Evolutionary conservation across 2,113 vertebrate genomes (phyloP), one percentile per base, ranked within the genome.

Genomic region (Mesitornis unicolor): DNA sequence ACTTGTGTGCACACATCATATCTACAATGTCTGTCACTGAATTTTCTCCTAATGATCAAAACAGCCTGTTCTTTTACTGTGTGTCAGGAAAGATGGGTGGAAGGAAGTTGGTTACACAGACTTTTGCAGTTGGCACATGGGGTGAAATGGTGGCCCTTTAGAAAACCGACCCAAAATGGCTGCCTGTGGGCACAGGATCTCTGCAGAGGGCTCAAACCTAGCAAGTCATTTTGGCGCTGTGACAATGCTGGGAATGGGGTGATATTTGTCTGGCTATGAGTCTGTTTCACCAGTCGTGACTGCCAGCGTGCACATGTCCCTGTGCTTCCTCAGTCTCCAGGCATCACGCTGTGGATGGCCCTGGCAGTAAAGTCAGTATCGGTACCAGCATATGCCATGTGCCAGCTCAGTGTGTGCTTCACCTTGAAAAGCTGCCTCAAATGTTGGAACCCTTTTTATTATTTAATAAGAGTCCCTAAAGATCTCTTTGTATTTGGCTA

Each of bases 171-270:
- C 16, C 6, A 25, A 33, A 67, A 31, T 16, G 59, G 22, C 17
- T 0, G 5, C 10, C 13, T 76, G 18, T 11, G 22, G 4, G 7
- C 33, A 14, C 28, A 17, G 20, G 35, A 22, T 65, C 50, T 84
- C 24, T 1, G 2, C 20, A 28, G 33, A 47, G n/a, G 20, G 13
- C 60, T 84, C 2, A 0, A 11, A 61, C 1, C 16, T 22, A 22
- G 20, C 21, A 80, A 56, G 5, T 63, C 0, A 5, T 54, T 35
- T 68, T 18, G 51, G 48, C 4, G 13, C 16, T 10, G 6, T 67
- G 56, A 11, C 33, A 64, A 1, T 42, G 40, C 29, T 17, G 50
- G n/a, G 36, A 4, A 21, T 8, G 28, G 48, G 21, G 16, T 31
- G 89, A 28, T 43, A 57, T 7, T 60, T 79, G 31, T 28, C 13